phyloP scores from a whole-genome alignment of 2,797 vertebrate genomes.

The Acrossocheilus wenchowensis region DNA sequence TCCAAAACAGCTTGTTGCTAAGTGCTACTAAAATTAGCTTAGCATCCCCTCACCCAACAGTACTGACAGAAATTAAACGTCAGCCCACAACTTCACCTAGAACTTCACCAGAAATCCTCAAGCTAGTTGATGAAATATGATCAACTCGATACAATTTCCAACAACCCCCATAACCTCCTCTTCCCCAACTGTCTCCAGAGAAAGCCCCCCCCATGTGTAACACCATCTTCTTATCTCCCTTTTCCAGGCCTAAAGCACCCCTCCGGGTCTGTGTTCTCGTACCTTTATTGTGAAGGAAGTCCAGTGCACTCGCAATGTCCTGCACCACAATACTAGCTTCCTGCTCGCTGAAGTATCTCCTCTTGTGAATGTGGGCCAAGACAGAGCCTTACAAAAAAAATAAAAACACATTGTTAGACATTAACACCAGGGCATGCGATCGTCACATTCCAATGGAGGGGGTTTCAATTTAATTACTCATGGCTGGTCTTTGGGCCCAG shows the following conservation, averaged over 20 bases:
- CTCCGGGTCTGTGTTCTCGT: conserved; percentile 26
- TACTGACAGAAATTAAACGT: conserved; percentile 25
- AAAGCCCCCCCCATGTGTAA: conserved; percentile 2
- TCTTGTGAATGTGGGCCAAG: conserved; percentile 93
- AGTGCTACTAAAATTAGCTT: conserved; percentile 45
- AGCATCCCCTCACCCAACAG: conserved; percentile 25
- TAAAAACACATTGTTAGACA: neutral
- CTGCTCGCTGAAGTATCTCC: conserved; percentile 93
- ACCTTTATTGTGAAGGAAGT: conserved; percentile 99
- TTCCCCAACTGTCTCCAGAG: neutral
- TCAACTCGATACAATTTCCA: conserved; percentile 15
- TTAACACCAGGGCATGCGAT: neutral
- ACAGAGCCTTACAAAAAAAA: conserved; percentile 84
- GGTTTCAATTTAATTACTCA: neutral
- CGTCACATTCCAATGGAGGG: neutral
- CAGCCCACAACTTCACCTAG: conserved; percentile 30
- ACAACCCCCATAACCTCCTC: neutral
- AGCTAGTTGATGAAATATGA: conserved; percentile 32
- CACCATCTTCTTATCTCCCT: neutral
- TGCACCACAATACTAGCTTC: conserved; percentile 94
- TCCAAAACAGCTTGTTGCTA: conserved; percentile 52
- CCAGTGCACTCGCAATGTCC: conserved; percentile 94
- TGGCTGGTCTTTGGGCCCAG: neutral
- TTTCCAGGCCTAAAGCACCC: neutral
- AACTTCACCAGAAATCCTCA: conserved; percentile 6